Conservation (phyloP, 1,140 invertebrate genomes). For the Drosophila nigrodunni region DNA sequence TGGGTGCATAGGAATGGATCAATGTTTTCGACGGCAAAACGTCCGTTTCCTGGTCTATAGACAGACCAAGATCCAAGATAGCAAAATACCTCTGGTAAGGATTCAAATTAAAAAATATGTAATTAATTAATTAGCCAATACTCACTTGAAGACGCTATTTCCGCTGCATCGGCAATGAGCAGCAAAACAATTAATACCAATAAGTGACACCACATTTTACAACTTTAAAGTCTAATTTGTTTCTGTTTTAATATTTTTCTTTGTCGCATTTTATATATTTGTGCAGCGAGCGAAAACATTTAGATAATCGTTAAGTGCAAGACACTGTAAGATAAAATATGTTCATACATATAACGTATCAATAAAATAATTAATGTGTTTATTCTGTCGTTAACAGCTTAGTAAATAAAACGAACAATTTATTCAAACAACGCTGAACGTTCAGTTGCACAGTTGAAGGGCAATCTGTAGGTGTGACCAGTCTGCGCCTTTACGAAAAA, state of each 20-base stretch:
- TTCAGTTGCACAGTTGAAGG: conserved; percentile 37
- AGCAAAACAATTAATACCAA: background rate
- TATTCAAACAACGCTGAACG: conserved; percentile 19
- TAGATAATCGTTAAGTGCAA: conserved; percentile 42
- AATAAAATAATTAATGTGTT: conserved; percentile 63
- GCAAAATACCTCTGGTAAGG: conserved; percentile 87
- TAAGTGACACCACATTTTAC: conserved; percentile 36
- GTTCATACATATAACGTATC: conserved; percentile 37
- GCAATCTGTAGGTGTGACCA: conserved; percentile 36
- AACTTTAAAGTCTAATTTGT: background rate
- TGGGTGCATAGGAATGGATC: conserved; percentile 90
- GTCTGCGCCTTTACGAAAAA: background rate
- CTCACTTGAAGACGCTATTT: conserved; percentile 46
- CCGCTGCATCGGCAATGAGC: conserved; percentile 20
- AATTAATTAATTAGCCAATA: background rate
- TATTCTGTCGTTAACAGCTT: conserved; percentile 58
- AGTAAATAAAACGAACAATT: conserved; percentile 54
- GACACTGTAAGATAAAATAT: conserved; percentile 49
- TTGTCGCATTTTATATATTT: conserved; percentile 51
- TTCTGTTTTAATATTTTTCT: conserved; percentile 12
- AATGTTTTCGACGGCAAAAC: conserved; percentile 88
- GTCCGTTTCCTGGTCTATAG: conserved; percentile 88
- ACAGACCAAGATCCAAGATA: conserved; percentile 91
- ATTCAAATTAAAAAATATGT: background rate
- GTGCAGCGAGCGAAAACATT: background rate